These are phyloP conservation scores for Gasteruption jaculator DNA, from an alignment of 2,888 invertebrate species.

Conservation along the genomic window DNA sequence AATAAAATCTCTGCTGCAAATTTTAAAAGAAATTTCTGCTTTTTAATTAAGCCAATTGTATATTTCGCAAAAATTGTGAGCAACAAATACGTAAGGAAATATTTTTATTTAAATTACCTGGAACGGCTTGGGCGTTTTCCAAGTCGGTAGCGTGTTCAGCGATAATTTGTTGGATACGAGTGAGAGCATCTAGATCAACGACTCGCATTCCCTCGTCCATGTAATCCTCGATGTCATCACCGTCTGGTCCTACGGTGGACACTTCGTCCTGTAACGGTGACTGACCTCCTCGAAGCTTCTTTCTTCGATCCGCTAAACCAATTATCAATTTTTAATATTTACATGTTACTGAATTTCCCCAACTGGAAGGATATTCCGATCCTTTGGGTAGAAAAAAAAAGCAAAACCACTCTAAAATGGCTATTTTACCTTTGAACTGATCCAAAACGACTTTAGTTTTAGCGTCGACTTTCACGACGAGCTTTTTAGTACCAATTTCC, in stretches of 20 bases:
- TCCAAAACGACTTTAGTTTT: constrained; percentile 94
- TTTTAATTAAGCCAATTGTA: not conserved
- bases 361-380: too few species aligned
- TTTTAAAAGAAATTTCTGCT: not conserved
- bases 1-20: too few species aligned
- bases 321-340: too few species aligned
- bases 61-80: not conserved
- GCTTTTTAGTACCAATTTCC: constrained; percentile 85
- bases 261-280: constrained; percentile 59
- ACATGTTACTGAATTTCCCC: too few species aligned
- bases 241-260: constrained; percentile 55
- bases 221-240: constrained; percentile 60
- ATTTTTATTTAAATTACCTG: constrained; percentile 30
- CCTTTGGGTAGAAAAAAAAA: too few species aligned
- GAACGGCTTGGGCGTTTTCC: constrained; percentile 44
- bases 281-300: constrained; percentile 57
- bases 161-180: constrained; percentile 75
- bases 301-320: constrained; percentile 61
- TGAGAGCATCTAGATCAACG: constrained; percentile 70
- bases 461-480: constrained; percentile 95
- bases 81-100: constrained; percentile 5
- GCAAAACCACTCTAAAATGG: too few species aligned
- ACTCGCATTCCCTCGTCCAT: constrained; percentile 74
- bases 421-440: constrained; percentile 76
- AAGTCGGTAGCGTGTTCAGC: constrained; percentile 63